Evolutionary conservation across 2,888 invertebrate species (phyloP), one percentile per base, ranked within the genome.

Genomic region (Aleiodes alternator): DNA sequence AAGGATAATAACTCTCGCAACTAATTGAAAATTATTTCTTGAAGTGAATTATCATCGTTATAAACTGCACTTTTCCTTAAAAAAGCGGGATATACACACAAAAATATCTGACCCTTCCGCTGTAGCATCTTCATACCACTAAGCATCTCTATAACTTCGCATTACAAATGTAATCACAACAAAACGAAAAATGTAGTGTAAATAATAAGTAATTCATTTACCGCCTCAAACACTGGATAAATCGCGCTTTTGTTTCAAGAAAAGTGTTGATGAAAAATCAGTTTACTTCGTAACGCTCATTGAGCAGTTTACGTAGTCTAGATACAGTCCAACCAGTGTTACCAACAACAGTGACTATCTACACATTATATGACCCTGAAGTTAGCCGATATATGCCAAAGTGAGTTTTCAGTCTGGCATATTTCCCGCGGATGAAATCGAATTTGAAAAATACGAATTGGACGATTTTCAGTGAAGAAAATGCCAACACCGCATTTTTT

Each of bases 221-320:
- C 64, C 64, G 64, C 16, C 14, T 43, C 5, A 16, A 64, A 64
- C 43, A 31, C 14, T 23, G 3, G 43, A 14, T 38, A 48, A 43
- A 64, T 23, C 23, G 23, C 48, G 64, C 34, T 23, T 64, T 64
- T n/a, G 9, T 64, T 43, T 12, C 38, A 4, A 11, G 48, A 48
- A 16, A 64, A 64, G 48, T 64, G 64, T 48, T 8, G 16, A 16
- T 23, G 48, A 43, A 64, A 64, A 64, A 64, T 48, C 6, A 23
- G 9, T 48, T 23, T 16, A 16, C 64, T 64, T 14, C 2, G 64
- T 48, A 64, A 64, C 64, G 64, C 64, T 64, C 64, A 64, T 64
- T 48, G 64, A 56, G 16, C 14, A 23, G 43, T 43, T 43, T 61
- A 14, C 64, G 23, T 43, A 64, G 64, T 43, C 48, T n/a, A 31